These are phyloP conservation scores for Discoglossus pictus DNA, from an alignment of 2,797 vertebrate species.

Conservation along the genomic window DNA sequence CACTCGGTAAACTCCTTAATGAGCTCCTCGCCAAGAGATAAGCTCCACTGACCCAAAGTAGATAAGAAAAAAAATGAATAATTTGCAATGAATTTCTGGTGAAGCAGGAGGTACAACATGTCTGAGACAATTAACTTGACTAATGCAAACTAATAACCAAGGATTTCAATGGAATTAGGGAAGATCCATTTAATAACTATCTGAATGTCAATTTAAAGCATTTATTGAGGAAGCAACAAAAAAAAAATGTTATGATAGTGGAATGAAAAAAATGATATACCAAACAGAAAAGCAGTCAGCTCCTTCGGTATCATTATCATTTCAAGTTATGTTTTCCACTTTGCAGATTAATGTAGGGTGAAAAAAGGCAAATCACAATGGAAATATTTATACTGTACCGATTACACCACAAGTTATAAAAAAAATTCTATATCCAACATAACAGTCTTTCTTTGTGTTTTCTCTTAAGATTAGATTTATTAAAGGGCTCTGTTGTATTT, in stretches of 20 bases:
- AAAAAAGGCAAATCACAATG: not conserved
- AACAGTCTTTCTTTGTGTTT: too few relatives aligned
- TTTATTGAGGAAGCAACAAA: conserved; percentile 14
- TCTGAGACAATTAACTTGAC: conserved; percentile 46
- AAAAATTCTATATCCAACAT: too few relatives aligned
- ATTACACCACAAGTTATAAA: too few relatives aligned
- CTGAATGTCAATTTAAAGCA: conserved; percentile 34
- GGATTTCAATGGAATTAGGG: conserved; percentile 35
- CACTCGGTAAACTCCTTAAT: too few relatives aligned
- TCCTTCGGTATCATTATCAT: not conserved
- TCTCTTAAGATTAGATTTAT: too few relatives aligned
- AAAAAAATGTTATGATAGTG: conserved; percentile 1
- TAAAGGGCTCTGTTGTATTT: too few relatives aligned
- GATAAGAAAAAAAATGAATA: not conserved
- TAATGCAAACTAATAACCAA: conserved; percentile 38
- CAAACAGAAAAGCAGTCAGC: not conserved
- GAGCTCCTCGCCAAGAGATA: not conserved
- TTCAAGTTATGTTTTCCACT: not conserved
- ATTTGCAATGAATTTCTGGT: conserved; percentile 19
- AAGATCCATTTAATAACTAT: conserved; percentile 34
- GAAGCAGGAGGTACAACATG: conserved; percentile 25
- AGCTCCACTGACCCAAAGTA: not conserved
- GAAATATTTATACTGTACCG: too few relatives aligned
- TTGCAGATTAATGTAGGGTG: conserved; percentile 4
- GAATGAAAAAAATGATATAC: conserved; percentile 1